These are phyloP conservation scores for Podilymbus podiceps DNA, from an alignment of 2,113 vertebrate species.

Conservation along the genomic window DNA sequence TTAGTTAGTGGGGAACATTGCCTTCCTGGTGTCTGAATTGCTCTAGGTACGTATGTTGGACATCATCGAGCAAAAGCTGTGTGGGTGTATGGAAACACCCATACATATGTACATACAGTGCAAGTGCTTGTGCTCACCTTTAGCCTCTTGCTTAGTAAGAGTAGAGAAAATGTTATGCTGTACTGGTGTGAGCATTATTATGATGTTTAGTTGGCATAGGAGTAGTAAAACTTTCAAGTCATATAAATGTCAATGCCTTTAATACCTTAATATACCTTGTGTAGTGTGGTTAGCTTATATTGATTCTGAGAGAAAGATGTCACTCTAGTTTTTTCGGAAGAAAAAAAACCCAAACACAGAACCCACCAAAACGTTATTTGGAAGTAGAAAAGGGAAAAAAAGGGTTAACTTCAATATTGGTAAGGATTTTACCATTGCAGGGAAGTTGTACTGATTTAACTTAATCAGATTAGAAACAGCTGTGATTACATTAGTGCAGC, in stretches of 20 bases:
- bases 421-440: slow-evolving; percentile 15
- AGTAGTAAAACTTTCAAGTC: neutral
- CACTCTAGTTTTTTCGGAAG: neutral
- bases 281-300: neutral
- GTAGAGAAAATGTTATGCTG: neutral
- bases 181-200: neutral
- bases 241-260: neutral
- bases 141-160: neutral
- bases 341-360: neutral
- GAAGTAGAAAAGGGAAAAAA: neutral
- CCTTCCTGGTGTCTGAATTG: neutral
- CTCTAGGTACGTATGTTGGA: neutral
- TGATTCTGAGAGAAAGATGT: neutral
- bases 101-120: too few species aligned
- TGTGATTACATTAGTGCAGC: slow-evolving; percentile 37
- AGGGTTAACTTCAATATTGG: neutral
- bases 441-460: slow-evolving; percentile 15
- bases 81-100: neutral
- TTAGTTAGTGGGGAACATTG: neutral
- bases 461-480: slow-evolving; percentile 57
- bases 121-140: neutral
- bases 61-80: neutral
- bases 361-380: neutral
- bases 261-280: neutral
- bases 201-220: neutral